Base-by-base conservation (phyloP, 2,888 invertebrate species). In the Melinaea menophilus region DNA sequence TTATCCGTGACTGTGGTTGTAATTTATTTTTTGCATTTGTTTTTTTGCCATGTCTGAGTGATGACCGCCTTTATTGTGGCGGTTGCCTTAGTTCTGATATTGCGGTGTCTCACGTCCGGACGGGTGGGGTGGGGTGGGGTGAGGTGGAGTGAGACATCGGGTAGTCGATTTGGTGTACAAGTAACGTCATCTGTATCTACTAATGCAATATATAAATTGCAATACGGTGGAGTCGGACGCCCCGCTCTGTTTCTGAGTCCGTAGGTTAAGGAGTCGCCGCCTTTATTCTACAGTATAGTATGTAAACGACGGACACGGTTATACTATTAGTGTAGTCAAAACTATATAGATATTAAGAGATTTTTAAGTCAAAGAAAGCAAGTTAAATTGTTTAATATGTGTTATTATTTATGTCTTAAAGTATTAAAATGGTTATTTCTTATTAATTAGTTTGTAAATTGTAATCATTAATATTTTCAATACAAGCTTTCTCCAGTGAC, bases 341-440 rank as follows among this genome's bases (percentile, higher is more conserved):
- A 83, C 81, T 88, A 88, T 74, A 67, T 76, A 74, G 73, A 80
- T 81, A 77, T 74, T 90, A 89, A 90, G 89, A 88, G 88, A 88
- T 89, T 86, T 46, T 88, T 90, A 90, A 90, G 90, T 90, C 90
- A 90, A 89, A 88, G 86, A 88, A 81, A 90, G 84, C 89, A 87
- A 88, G 90, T 90, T 89, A 86, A 90, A 90, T 90, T 90, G 90
- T 90, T 90, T 90, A 89, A 88, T 88, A 89, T 88, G 90, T 90
- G 90, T 90, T 90, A 90, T 90, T 90, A 90, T 90, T 90, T 90
- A 90, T 90, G 89, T 90, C 89, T 84, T 90, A 90, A 90, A 90
- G 90, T 90, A 90, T 90, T 90, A 90, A 89, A 90, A 88, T 88
- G 89, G 90, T 90, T 90, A 90, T 90, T 90, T 90, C 90, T 90